Evolutionary conservation across 1,140 invertebrate genomes (phyloP).

Genomic region (Galleria mellonella): DNA sequence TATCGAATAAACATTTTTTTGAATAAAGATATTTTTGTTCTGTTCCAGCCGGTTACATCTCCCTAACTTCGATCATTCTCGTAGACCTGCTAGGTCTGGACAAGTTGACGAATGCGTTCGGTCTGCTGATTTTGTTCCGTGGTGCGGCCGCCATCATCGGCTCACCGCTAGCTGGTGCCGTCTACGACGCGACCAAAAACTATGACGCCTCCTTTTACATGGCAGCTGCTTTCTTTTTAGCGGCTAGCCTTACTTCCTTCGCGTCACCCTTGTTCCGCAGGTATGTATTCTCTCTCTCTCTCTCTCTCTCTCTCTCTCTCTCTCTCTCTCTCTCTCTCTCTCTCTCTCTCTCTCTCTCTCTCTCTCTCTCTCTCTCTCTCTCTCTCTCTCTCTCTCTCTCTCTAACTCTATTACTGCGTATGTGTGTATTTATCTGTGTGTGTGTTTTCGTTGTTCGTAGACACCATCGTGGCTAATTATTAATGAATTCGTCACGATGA

Average conservation of each 20-base stretch:
- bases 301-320: no score
- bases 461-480: no score
- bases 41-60: constrained; percentile 97
- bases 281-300: constrained; percentile 39
- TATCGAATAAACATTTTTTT: no score
- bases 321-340: no score
- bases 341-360: no score
- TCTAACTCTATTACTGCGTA: no score
- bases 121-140: constrained; percentile 94
- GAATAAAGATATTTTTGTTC: no score
- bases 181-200: constrained; percentile 90
- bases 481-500: no score
- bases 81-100: constrained; percentile 96
- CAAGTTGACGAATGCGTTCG: constrained; percentile 97
- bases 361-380: no score
- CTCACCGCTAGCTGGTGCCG: constrained; percentile 86
- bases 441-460: no score
- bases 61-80: constrained; percentile 97
- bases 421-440: no score
- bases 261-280: constrained; percentile 85
- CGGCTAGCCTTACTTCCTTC: constrained; percentile 90
- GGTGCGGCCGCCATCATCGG: constrained; percentile 93
- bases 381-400: no score
- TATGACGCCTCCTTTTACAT: constrained; percentile 95
- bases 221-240: constrained; percentile 90